phyloP scores from a whole-genome alignment of 1,140 invertebrate genomes.

The Macrobrachium rosenbergii region DNA sequence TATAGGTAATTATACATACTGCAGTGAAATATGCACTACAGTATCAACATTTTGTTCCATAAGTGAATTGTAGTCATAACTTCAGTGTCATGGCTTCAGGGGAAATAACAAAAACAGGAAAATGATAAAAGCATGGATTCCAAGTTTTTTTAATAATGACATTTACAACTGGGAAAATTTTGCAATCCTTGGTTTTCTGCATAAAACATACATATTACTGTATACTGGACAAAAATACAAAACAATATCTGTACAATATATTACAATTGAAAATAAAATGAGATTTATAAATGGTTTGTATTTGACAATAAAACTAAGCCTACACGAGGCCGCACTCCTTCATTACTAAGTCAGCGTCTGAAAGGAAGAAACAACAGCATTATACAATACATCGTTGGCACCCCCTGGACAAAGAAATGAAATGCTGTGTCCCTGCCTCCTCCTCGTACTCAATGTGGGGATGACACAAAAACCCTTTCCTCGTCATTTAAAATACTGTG shows the following conservation, averaged over 20 bases:
- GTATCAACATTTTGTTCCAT: no score
- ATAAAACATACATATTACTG: slow-evolving; percentile 63
- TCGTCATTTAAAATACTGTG: no score
- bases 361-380: slow-evolving; percentile 25
- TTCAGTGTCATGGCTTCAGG: no score
- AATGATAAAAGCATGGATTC: no score
- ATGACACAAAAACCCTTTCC: no score
- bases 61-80: no score
- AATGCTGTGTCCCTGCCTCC: no score
- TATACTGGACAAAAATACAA: slow-evolving; percentile 64
- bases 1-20: no score
- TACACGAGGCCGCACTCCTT: slow-evolving; percentile 34
- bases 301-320: slow-evolving; percentile 53
- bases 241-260: slow-evolving; percentile 64
- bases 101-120: no score
- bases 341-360: slow-evolving; percentile 43
- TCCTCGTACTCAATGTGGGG: no score
- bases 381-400: background rate
- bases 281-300: slow-evolving; percentile 61
- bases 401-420: no score
- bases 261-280: slow-evolving; percentile 63
- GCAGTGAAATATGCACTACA: no score
- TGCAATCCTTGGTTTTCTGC: slow-evolving; percentile 56
- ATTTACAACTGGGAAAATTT: slow-evolving; percentile 59
- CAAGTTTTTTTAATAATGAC: slow-evolving; percentile 58